phyloP scores from a whole-genome alignment of 2,113 vertebrate genomes.

The Corythaeola cristata region DNA sequence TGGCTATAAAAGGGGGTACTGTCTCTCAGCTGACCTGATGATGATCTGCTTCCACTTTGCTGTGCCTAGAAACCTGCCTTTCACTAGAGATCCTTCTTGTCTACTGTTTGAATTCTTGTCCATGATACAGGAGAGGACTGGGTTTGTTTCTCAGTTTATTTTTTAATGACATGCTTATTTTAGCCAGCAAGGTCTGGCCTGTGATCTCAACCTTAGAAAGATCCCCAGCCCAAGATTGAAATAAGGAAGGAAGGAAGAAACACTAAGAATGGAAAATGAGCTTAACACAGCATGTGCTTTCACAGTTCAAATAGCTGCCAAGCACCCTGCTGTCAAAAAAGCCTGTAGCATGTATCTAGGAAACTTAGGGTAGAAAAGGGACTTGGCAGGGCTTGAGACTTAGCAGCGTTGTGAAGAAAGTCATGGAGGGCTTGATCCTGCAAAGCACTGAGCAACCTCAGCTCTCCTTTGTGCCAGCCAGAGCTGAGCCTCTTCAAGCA shows the following conservation, averaged over 20 bases:
- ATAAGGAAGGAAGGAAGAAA: constrained; percentile 43
- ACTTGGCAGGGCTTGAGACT: neutral
- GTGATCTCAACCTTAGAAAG: constrained; percentile 20
- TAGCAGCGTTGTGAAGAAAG: neutral
- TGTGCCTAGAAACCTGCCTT: neutral
- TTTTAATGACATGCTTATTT: constrained; percentile 34
- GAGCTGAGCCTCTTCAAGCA: neutral
- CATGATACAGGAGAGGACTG: fast-evolving
- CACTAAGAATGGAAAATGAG: constrained; percentile 57
- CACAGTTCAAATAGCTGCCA: constrained; percentile 57
- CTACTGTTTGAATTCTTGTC: neutral
- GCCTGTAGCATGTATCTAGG: constrained; percentile 24
- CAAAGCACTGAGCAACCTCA: neutral
- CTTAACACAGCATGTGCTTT: constrained; percentile 48
- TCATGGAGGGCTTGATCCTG: neutral
- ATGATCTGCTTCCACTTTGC: neutral
- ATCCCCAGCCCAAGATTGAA: neutral
- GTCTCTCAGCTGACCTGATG: neutral
- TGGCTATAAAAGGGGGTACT: neutral
- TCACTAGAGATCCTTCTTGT: neutral
- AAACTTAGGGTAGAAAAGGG: constrained; percentile 8
- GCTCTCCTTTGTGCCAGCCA: neutral
- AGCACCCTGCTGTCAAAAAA: constrained; percentile 44
- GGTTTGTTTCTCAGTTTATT: neutral
- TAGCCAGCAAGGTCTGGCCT: neutral